Percentiles rank a stretch among this genome's conserved stretches.
Conservation (phyloP, 2,888 invertebrate genomes). For the Dichetophora obliterata region DNA sequence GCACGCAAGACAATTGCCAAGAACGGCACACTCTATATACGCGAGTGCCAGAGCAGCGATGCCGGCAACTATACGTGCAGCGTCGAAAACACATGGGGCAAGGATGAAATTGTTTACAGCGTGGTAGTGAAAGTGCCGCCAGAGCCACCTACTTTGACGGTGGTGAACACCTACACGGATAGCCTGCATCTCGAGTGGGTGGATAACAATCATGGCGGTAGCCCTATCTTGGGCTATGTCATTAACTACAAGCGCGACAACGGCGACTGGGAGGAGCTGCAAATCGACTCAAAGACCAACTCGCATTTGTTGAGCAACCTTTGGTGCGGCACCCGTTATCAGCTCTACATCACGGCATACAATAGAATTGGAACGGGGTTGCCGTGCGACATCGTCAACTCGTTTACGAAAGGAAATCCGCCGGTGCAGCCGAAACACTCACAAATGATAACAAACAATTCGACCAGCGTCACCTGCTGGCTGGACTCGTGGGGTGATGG, state of each 20-base stretch:
- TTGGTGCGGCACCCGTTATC: constrained; percentile 90
- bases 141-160: constrained; percentile 84
- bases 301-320: constrained; percentile 84
- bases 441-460: constrained; percentile 86
- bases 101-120: constrained; percentile 85
- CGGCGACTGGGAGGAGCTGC: constrained; percentile 92
- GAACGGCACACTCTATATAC: constrained; percentile 82
- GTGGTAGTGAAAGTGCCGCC: constrained; percentile 83
- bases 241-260: constrained; percentile 91
- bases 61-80: constrained; percentile 92
- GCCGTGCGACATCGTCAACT: constrained; percentile 89
- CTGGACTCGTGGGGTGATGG: constrained; percentile 91
- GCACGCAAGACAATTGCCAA: constrained; percentile 76
- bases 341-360: constrained; percentile 90
- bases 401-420: constrained; percentile 85
- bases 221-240: constrained; percentile 85
- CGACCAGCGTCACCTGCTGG: constrained; percentile 88
- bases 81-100: constrained; percentile 87
- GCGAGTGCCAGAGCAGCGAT: constrained; percentile 82
- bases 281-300: constrained; percentile 84
- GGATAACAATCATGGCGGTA: constrained; percentile 85
- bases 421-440: constrained; percentile 85
- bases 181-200: constrained; percentile 86
- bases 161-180: constrained; percentile 86
- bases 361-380: constrained; percentile 91